phyloP scores from a whole-genome alignment of 2,888 invertebrate genomes.

The Patella caerulea region DNA sequence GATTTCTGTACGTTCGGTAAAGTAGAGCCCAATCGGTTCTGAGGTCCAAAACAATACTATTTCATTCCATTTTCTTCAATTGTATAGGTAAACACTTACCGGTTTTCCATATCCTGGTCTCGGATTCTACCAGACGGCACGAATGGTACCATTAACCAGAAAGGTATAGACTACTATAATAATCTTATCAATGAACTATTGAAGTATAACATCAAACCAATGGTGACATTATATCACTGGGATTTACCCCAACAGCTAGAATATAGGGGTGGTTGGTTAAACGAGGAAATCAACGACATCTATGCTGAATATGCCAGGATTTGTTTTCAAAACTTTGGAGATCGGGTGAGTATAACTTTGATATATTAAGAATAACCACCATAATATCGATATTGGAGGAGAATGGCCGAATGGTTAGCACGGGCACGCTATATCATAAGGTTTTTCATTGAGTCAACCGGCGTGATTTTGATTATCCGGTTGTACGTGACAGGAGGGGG shows the following conservation, averaged over 20 bases:
- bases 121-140: conserved; percentile 79
- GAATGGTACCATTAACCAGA: conserved; percentile 70
- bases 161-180: conserved; percentile 82
- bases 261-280: conserved; percentile 70
- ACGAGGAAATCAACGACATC: conserved; percentile 51
- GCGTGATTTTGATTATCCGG: too few relatives aligned
- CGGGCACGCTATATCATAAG: too few relatives aligned
- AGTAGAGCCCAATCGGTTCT: too few relatives aligned
- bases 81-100: conserved; percentile 62
- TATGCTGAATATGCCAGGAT: conserved; percentile 68
- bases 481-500: too few relatives aligned
- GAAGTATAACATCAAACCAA: conserved; percentile 74
- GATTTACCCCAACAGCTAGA: conserved; percentile 70
- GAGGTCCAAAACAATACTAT: background rate
- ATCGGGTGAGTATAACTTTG: conserved; percentile 50
- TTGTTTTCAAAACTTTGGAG: conserved; percentile 67
- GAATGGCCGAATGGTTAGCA: too few relatives aligned
- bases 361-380: too few relatives aligned
- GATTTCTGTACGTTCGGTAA: too few relatives aligned
- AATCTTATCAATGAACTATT: conserved; percentile 81
- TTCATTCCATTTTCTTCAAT: background rate
- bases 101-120: conserved; percentile 79
- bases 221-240: conserved; percentile 74
- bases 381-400: too few relatives aligned
- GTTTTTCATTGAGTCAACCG: too few relatives aligned